Evolutionary conservation across 2,113 vertebrate genomes (phyloP).

Genomic region (Lophotis ruficrista): DNA sequence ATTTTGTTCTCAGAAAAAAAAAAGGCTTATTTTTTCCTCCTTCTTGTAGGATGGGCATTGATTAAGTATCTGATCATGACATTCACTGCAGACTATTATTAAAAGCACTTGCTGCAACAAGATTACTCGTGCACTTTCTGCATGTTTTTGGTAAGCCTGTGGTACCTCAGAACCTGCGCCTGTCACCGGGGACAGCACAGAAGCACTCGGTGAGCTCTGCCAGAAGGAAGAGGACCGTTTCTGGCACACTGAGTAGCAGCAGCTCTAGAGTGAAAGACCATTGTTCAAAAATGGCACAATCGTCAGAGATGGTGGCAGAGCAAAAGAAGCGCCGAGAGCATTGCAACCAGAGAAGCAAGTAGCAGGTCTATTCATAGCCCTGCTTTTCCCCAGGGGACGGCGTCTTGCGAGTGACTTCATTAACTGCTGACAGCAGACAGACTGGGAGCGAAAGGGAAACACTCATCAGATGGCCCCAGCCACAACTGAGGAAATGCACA

Average conservation of each 20-base stretch:
- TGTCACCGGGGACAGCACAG: not conserved
- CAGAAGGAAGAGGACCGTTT: not conserved
- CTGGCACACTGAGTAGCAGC: not conserved
- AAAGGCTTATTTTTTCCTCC: not conserved
- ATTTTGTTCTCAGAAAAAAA: not conserved
- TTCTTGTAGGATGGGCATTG: not conserved
- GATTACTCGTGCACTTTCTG: not conserved
- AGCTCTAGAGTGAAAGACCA: not conserved
- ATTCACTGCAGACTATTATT: not conserved
- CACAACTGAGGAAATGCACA: constrained; percentile 35
- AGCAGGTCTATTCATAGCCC: constrained; percentile 43
- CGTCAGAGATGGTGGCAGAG: not conserved
- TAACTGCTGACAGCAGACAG: constrained; percentile 67
- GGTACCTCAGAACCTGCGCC: not conserved
- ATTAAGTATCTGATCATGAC: not conserved
- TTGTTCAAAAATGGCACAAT: not conserved
- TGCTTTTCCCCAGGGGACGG: constrained; percentile 50
- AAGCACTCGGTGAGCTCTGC: not conserved
- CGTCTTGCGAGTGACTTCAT: constrained; percentile 36
- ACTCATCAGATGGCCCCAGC: constrained; percentile 56
- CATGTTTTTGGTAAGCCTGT: not conserved
- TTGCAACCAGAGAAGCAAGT: not conserved
- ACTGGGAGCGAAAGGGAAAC: constrained; percentile 46
- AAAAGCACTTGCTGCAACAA: constrained; percentile 8
- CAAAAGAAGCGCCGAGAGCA: not conserved